Conservation (phyloP, 1,140 invertebrate species). For the Metaphire vulgaris region DNA sequence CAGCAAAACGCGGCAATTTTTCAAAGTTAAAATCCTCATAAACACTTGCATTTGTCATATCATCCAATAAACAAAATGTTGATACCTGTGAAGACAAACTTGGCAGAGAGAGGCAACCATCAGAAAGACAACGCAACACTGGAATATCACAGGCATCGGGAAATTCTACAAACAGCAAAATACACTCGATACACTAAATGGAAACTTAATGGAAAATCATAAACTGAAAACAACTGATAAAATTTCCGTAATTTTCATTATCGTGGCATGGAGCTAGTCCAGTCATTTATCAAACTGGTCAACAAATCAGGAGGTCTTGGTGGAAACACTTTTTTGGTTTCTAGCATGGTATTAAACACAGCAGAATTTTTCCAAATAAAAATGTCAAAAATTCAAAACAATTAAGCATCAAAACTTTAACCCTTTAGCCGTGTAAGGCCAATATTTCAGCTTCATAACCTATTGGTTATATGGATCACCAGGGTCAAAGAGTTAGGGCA, state of each 20-base stretch:
- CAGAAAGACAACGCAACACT: constrained; percentile 45
- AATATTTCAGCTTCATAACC: too few relatives aligned
- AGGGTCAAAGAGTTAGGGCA: too few relatives aligned
- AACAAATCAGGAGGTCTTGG: neutral
- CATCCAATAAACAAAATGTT: neutral
- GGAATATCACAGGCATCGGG: constrained; percentile 37
- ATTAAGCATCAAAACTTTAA: too few relatives aligned
- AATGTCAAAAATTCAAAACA: too few relatives aligned
- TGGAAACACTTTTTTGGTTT: neutral
- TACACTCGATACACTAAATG: neutral
- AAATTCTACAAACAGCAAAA: neutral
- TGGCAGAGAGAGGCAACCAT: constrained; percentile 39
- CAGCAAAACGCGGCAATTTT: too few relatives aligned
- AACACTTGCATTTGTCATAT: neutral
- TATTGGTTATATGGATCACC: too few relatives aligned
- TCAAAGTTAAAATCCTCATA: too few relatives aligned
- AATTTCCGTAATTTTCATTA: neutral
- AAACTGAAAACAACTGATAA: neutral
- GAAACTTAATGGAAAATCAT: neutral
- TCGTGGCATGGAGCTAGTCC: neutral
- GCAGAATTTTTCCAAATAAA: too few relatives aligned
- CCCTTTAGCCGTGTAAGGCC: too few relatives aligned
- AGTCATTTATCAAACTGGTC: neutral
- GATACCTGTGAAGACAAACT: constrained; percentile 43
- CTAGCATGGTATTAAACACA: neutral